Conservation (phyloP, 2,113 vertebrate species). For the Protobothrops mucrosquamatus region DNA sequence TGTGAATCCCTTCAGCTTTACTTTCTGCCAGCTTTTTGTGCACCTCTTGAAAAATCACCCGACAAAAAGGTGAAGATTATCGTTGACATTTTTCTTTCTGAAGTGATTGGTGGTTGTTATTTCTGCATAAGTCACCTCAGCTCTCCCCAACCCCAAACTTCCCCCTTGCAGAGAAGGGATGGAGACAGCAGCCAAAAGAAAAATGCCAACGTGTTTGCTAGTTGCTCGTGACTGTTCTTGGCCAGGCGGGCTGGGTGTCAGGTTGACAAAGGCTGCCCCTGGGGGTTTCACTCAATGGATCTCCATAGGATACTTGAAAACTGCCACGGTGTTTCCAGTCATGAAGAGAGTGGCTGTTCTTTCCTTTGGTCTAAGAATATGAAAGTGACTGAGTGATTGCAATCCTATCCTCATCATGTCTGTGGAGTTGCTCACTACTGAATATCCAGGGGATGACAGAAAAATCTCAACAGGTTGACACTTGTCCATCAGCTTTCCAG, state of each 20-base stretch:
- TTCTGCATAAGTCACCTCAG: background rate
- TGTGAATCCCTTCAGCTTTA: constrained; percentile 22
- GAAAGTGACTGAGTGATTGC: background rate
- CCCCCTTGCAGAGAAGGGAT: background rate
- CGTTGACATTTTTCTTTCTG: background rate
- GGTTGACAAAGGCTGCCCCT: background rate
- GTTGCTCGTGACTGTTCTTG: background rate
- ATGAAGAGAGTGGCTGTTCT: background rate
- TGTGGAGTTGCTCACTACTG: background rate
- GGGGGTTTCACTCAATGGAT: background rate
- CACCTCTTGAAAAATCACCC: background rate
- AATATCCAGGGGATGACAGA: background rate
- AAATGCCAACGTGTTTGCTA: background rate
- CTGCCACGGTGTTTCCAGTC: background rate
- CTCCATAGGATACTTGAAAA: background rate
- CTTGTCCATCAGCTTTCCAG: background rate
- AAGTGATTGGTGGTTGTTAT: constrained; percentile 17
- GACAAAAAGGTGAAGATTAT: constrained; percentile 8
- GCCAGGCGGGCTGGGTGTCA: background rate
- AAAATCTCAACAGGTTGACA: background rate
- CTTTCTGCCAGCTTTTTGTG: constrained; percentile 31
- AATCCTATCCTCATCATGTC: background rate
- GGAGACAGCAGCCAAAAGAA: background rate
- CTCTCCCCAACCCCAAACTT: background rate
- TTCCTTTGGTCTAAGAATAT: background rate